Percentiles rank a stretch among this genome's conserved stretches.
Conservation (phyloP, 2,888 invertebrate species). For the Eubasilissa splendida region DNA sequence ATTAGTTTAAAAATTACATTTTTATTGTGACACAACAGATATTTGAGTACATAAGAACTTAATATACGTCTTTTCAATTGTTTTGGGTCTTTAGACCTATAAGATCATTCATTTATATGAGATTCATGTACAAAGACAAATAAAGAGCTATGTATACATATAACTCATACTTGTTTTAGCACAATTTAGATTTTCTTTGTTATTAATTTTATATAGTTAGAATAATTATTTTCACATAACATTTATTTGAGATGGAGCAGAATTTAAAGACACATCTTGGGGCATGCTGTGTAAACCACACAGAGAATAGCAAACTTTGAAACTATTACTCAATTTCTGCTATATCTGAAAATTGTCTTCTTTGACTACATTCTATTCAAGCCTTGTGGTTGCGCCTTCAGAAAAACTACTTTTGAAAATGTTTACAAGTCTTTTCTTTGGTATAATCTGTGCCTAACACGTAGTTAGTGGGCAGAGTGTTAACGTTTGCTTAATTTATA, state of each 20-base stretch:
- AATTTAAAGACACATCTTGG: not conserved
- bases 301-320: not conserved
- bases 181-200: not conserved
- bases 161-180: not conserved
- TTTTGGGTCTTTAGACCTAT: no score
- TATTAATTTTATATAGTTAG: slow-evolving; percentile 1
- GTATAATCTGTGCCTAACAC: slow-evolving; percentile 50
- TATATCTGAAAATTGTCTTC: slow-evolving; percentile 9
- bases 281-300: not conserved
- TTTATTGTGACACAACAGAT: no score
- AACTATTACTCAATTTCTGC: slow-evolving; percentile 8
- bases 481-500: slow-evolving; percentile 16
- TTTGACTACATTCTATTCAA: slow-evolving; percentile 37
- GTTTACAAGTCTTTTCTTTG: slow-evolving; percentile 37
- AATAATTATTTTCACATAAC: not conserved
- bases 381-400: slow-evolving; percentile 48
- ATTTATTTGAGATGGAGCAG: slow-evolving; percentile 4
- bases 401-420: slow-evolving; percentile 36
- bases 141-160: no score
- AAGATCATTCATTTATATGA: no score
- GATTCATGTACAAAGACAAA: no score
- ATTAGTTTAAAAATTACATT: no score
- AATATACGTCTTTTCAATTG: no score
- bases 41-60: no score
- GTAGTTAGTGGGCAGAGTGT: slow-evolving; percentile 5